phyloP scores from a whole-genome alignment of 2,113 vertebrate genomes.

The Osmerus mordax region DNA sequence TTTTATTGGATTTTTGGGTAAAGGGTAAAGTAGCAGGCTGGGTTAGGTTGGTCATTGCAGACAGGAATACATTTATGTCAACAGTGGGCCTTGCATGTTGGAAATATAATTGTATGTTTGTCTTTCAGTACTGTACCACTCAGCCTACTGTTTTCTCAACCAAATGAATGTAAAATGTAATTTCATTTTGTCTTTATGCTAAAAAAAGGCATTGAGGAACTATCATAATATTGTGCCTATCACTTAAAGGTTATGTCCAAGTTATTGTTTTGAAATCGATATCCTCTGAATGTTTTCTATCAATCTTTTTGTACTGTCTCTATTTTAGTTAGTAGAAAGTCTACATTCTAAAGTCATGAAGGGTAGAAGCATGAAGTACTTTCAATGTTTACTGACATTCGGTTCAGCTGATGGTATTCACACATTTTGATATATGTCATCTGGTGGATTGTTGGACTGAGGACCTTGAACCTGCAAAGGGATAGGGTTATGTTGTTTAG shows the following conservation, averaged over 20 bases:
- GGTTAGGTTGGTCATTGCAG: neutral
- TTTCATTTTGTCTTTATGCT: neutral
- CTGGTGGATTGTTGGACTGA: slow-evolving; percentile 14
- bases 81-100: no score
- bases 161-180: neutral
- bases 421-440: slow-evolving; percentile 69
- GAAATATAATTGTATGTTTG: no score
- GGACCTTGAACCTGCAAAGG: slow-evolving; percentile 31
- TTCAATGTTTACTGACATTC: neutral
- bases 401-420: slow-evolving; percentile 10
- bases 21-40: neutral
- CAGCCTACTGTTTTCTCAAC: neutral
- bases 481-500: slow-evolving; percentile 3
- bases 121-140: no score
- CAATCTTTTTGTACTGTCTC: neutral
- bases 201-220: neutral
- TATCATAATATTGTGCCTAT: neutral
- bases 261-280: neutral
- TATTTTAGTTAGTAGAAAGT: neutral
- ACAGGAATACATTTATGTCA: no score
- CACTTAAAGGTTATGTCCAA: neutral
- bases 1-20: neutral
- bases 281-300: neutral
- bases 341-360: neutral
- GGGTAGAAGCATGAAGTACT: no score